Evolutionary conservation across 2,797 vertebrate species (phyloP), one percentile per base, ranked within the genome.

Genomic region (Pseudochirops corinnae): DNA sequence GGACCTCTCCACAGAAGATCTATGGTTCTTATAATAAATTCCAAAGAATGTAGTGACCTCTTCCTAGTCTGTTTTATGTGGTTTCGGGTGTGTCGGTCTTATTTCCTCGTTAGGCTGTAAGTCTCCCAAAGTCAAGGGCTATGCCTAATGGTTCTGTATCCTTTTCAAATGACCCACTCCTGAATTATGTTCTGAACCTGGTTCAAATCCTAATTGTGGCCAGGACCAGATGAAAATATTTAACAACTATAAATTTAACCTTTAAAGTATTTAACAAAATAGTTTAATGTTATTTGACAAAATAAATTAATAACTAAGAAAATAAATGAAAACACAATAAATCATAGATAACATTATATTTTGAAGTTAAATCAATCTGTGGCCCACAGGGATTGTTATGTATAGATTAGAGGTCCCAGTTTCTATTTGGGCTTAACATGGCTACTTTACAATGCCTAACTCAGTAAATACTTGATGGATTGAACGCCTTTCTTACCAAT

Each of bases 391-490:
- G 39, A 87, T 87, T 21, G 21, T 87, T 87, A 87, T 50, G 3
- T 87, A 50, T 26, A 24, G 39, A 50, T 87, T 87, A 87, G 24
- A 1, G 3, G 10, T 4, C 39, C 39, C 39, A 87, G 3, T 50
- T 50, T 87, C 74, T 87, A 26, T 11, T 87, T 50, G 9, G 46
- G 74, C 3, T 87, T 87, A 87, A 46, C 21, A 26, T 7, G 11
- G 21, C 24, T 50, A 39, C 9, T 82, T 82, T 46, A 82, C 39
- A 6, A 5, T 90, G 33, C 1, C 3, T 62, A 28, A 67, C 90
- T 95, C 90, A 92, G 93, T 82, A n/a, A 96, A 90, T 33, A 90
- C 67, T 55, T 90, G 5, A 7, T 56, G 1, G 55, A 91, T 56
- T 29, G 0, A 39, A 56, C 12, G 52, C 39, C 58, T 82, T 31